phyloP scores from a whole-genome alignment of 2,888 invertebrate genomes.

The Carabus problematicus region DNA sequence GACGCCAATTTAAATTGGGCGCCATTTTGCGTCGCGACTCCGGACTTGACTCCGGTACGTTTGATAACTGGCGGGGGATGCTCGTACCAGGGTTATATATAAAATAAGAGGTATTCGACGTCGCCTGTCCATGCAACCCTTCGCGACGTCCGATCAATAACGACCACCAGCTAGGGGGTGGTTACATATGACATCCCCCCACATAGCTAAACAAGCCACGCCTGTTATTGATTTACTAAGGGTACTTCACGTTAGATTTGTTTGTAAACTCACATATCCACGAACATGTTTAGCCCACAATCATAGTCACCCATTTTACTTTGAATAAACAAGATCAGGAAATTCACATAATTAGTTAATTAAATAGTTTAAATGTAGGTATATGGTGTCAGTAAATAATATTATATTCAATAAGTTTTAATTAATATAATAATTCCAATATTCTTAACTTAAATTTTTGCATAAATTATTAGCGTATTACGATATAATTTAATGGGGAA shows the following conservation, averaged over 20 bases:
- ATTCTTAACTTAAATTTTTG: too few species aligned
- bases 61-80: conserved; percentile 38
- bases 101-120: conserved; percentile 21
- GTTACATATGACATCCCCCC: neutral
- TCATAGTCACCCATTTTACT: too few species aligned
- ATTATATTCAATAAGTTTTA: too few species aligned
- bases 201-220: neutral
- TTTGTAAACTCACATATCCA: neutral
- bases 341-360: too few species aligned
- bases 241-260: neutral
- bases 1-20: conserved; percentile 1
- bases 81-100: conserved; percentile 12
- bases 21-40: conserved; percentile 18
- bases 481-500: neutral
- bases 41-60: conserved; percentile 28
- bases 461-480: too few species aligned
- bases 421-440: too few species aligned
- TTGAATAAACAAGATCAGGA: too few species aligned
- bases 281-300: too few species aligned
- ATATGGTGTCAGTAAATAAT: too few species aligned
- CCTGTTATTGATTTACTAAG: conserved; percentile 29
- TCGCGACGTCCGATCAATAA: conserved; percentile 33
- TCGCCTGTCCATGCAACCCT: conserved; percentile 29
- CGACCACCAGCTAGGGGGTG: conserved; percentile 11
- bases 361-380: too few species aligned